Percentiles rank a stretch among this genome's conserved stretches.
Evolutionary conservation across 2,888 invertebrate species (phyloP).

Genomic region (Mongoloraphidia duomilia): DNA sequence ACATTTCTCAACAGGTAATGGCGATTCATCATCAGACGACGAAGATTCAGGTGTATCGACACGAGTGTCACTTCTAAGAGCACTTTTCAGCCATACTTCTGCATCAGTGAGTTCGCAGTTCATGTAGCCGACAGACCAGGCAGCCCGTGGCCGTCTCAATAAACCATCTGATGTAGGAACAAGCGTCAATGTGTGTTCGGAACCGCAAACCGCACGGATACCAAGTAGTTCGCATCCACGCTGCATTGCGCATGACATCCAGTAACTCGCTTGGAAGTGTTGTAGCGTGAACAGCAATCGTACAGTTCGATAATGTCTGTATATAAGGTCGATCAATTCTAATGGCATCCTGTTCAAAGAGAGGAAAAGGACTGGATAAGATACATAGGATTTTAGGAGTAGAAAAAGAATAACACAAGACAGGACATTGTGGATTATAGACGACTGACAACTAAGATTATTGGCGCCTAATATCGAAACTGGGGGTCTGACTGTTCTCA

Average conservation of each 20-base stretch:
- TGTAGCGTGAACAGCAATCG: constrained; percentile 77
- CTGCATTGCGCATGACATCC: constrained; percentile 95
- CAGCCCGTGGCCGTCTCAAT: constrained; percentile 69
- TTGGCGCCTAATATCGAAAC: too few relatives aligned
- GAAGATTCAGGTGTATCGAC: constrained; percentile 24
- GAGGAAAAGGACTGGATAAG: too few relatives aligned
- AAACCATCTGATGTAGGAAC: constrained; percentile 66
- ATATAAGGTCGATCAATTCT: too few relatives aligned
- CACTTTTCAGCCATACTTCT: constrained; percentile 82
- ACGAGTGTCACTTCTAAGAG: constrained; percentile 27
- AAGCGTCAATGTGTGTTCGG: constrained; percentile 60
- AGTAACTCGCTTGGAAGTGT: constrained; percentile 79
- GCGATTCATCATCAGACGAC: constrained; percentile 6
- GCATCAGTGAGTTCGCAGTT: constrained; percentile 86
- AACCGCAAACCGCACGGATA: constrained; percentile 66
- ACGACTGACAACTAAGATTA: too few relatives aligned
- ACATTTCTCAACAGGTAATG: constrained; percentile 58
- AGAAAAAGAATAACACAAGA: too few relatives aligned
- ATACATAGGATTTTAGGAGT: too few relatives aligned
- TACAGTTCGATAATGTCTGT: constrained; percentile 75
- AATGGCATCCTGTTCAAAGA: too few relatives aligned
- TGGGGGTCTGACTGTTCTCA: too few relatives aligned
- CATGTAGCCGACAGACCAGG: constrained; percentile 87
- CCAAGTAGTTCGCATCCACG: constrained; percentile 79
- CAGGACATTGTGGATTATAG: too few relatives aligned